A percentile compares a stretch with the other conserved stretches of the same genome.
Conservation (phyloP, 2,888 invertebrate species). For the Oligia fasciuncula region DNA sequence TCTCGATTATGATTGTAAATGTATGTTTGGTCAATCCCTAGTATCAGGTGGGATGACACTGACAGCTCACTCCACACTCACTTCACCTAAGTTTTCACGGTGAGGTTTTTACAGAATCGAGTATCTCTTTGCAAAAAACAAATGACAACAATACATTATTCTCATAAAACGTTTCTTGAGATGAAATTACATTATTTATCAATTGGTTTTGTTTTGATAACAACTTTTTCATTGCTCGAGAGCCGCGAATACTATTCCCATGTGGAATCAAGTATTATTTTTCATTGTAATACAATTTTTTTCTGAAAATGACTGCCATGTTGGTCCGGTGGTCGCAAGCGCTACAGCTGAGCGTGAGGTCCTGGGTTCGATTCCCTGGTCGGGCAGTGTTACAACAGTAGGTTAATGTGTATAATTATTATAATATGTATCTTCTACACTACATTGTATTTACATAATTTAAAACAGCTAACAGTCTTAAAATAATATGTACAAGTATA, state of each 20-base stretch:
- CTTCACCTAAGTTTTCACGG: too few relatives aligned
- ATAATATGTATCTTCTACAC: too few relatives aligned
- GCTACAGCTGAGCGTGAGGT: neutral
- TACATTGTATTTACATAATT: too few relatives aligned
- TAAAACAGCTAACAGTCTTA: too few relatives aligned
- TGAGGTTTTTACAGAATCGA: neutral
- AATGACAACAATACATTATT: neutral
- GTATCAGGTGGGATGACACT: too few relatives aligned
- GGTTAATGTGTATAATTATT: too few relatives aligned
- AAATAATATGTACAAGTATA: too few relatives aligned
- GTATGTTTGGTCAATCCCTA: too few relatives aligned
- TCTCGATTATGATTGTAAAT: too few relatives aligned
- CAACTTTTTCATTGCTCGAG: conserved; percentile 2
- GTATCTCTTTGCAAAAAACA: conserved; percentile 24
- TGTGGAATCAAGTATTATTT: neutral
- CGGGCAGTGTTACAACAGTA: too few relatives aligned
- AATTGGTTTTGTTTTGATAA: conserved; percentile 16
- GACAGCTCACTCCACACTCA: too few relatives aligned
- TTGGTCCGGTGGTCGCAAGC: neutral
- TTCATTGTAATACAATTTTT: neutral
- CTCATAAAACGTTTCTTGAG: neutral
- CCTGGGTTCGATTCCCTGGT: neutral
- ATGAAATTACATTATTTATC: conserved; percentile 15
- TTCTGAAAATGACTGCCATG: neutral
- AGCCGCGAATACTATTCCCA: neutral